phyloP scores from a whole-genome alignment of 1,140 invertebrate genomes.

The Condylostylus longicornis region DNA sequence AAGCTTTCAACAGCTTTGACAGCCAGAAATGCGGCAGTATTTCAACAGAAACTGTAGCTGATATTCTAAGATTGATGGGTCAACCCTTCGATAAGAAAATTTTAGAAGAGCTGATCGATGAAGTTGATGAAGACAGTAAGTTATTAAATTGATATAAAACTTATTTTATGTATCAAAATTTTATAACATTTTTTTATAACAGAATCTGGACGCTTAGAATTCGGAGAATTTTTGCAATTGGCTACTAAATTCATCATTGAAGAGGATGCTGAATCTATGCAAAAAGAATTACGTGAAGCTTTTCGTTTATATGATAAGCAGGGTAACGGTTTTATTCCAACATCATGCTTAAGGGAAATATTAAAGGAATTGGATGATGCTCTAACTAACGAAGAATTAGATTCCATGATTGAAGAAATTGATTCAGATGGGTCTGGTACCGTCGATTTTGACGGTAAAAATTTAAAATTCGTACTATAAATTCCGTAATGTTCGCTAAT shows the following conservation, averaged over 20 bases:
- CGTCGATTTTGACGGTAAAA: constrained; percentile 50
- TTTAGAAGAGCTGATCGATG: constrained; percentile 84
- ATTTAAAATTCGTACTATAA: too few species aligned
- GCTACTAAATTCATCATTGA: constrained; percentile 90
- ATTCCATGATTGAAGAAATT: constrained; percentile 93
- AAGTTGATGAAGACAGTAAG: constrained; percentile 91
- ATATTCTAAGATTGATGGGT: constrained; percentile 87
- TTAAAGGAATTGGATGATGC: constrained; percentile 83
- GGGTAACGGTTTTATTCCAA: constrained; percentile 92
- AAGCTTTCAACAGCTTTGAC: constrained; percentile 94
- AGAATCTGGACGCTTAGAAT: constrained; percentile 89
- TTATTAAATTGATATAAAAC: constrained; percentile 12
- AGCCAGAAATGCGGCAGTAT: constrained; percentile 85
- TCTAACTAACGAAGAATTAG: constrained; percentile 77
- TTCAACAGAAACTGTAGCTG: constrained; percentile 84
- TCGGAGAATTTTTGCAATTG: constrained; percentile 85
- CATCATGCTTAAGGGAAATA: constrained; percentile 80
- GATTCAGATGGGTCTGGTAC: constrained; percentile 79
- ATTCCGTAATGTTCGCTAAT: too few species aligned
- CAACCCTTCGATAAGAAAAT: constrained; percentile 93
- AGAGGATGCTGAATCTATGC: constrained; percentile 83
- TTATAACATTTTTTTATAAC: constrained; percentile 7
- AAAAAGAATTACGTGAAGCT: constrained; percentile 83
- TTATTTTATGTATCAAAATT: neutral
- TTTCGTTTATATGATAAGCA: constrained; percentile 80